These are phyloP conservation scores for Sebastes iracundus DNA, from an alignment of 2,797 vertebrate species.

Conservation along the genomic window DNA sequence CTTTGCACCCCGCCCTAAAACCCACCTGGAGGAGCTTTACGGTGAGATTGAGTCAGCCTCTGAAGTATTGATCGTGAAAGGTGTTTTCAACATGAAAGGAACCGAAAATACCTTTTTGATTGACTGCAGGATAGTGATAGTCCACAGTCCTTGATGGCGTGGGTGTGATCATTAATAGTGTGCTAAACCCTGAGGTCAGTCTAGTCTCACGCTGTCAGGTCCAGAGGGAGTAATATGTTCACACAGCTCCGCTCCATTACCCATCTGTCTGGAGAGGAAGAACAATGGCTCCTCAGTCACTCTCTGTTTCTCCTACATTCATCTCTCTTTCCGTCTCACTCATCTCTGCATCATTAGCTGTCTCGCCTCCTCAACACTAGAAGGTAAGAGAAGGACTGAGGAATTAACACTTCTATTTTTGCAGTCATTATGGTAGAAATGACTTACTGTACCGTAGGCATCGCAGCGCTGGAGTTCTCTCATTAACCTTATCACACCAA, in stretches of 20 bases:
- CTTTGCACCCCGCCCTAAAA: constrained; percentile 20
- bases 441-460: neutral
- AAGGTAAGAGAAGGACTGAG: neutral
- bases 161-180: constrained; percentile 65
- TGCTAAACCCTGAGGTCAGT: constrained; percentile 58
- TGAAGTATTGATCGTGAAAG: constrained; percentile 41
- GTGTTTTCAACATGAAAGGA: constrained; percentile 23
- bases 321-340: constrained; percentile 21
- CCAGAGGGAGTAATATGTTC: constrained; percentile 64
- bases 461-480: neutral
- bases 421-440: constrained; percentile 7
- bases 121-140: constrained; percentile 53
- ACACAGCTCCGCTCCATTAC: constrained; percentile 76
- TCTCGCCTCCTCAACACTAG: neutral
- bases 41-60: constrained; percentile 31
- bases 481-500: constrained; percentile 42
- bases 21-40: constrained; percentile 18
- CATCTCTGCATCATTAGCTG: constrained; percentile 46
- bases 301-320: constrained; percentile 1
- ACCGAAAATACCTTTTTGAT: constrained; percentile 52
- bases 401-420: constrained; percentile 42
- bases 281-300: constrained; percentile 50
- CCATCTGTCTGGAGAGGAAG: constrained; percentile 58
- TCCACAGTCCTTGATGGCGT: constrained; percentile 34
- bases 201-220: constrained; percentile 66